Evolutionary conservation across 2,888 invertebrate genomes (phyloP).

Genomic region (Melanotus villosus): DNA sequence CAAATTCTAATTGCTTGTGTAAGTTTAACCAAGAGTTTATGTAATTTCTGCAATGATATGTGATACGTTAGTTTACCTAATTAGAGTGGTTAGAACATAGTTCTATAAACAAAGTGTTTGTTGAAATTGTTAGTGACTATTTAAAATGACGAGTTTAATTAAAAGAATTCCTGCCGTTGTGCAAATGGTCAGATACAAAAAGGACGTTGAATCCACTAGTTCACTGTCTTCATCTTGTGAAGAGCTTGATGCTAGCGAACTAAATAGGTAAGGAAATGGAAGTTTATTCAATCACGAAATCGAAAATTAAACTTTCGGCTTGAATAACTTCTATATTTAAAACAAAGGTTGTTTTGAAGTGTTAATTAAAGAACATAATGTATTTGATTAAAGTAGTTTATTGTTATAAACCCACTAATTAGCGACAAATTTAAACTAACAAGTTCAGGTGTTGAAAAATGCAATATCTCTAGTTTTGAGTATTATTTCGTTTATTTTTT

Average conservation of each 20-base stretch:
- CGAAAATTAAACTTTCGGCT: too few species aligned
- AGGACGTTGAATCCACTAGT: not conserved
- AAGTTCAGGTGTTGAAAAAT: too few species aligned
- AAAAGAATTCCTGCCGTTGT: not conserved
- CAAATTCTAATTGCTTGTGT: not conserved
- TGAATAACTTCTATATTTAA: too few species aligned
- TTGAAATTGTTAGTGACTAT: not conserved
- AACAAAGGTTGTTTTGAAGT: too few species aligned
- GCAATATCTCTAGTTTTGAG: too few species aligned
- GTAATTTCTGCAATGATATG: too few species aligned
- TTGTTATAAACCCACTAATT: too few species aligned
- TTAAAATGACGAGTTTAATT: not conserved
- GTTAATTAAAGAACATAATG: too few species aligned
- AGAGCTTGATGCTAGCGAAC: not conserved
- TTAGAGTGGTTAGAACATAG: not conserved
- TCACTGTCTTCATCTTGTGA: slow-evolving; percentile 26
- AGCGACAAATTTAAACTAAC: too few species aligned
- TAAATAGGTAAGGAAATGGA: slow-evolving; percentile 62
- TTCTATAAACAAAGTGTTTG: not conserved
- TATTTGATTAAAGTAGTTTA: too few species aligned
- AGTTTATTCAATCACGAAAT: not conserved
- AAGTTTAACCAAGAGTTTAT: not conserved
- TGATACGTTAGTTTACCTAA: too few species aligned
- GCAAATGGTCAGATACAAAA: not conserved
- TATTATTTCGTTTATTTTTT: too few species aligned